phyloP scores from a whole-genome alignment of 2,113 vertebrate genomes.

The Casuarius casuarius region DNA sequence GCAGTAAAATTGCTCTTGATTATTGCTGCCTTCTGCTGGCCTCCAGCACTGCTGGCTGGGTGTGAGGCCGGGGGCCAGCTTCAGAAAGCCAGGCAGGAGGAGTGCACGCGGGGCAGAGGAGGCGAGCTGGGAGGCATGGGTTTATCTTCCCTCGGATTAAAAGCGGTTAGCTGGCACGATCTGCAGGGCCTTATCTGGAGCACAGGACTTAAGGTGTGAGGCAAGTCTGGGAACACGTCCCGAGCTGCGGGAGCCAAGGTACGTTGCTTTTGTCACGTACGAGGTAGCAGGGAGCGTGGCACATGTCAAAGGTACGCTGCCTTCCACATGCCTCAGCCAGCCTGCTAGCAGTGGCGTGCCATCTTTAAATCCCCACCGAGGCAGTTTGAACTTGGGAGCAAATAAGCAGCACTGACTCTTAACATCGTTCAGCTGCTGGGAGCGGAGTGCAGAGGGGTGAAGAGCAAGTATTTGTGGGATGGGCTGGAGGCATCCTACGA shows the following conservation, averaged over 20 bases:
- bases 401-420: neutral
- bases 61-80: neutral
- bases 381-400: neutral
- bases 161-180: neutral
- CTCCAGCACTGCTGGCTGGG: accelerated
- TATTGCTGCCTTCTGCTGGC: neutral
- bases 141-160: neutral
- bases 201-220: neutral
- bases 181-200: neutral
- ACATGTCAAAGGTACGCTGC: too few species aligned
- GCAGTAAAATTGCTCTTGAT: neutral
- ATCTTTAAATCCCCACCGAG: neutral
- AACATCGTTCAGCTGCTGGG: neutral
- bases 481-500: neutral
- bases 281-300: accelerated
- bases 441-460: neutral
- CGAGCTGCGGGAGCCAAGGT: neutral
- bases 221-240: neutral
- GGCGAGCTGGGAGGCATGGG: accelerated
- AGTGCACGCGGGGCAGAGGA: neutral
- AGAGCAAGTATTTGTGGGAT: neutral
- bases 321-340: neutral
- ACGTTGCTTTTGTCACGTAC: accelerated
- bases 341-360: too few species aligned
- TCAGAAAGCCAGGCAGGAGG: accelerated